Conservation (phyloP, 2,888 invertebrate species). For the Troides oblongomaculatus region DNA sequence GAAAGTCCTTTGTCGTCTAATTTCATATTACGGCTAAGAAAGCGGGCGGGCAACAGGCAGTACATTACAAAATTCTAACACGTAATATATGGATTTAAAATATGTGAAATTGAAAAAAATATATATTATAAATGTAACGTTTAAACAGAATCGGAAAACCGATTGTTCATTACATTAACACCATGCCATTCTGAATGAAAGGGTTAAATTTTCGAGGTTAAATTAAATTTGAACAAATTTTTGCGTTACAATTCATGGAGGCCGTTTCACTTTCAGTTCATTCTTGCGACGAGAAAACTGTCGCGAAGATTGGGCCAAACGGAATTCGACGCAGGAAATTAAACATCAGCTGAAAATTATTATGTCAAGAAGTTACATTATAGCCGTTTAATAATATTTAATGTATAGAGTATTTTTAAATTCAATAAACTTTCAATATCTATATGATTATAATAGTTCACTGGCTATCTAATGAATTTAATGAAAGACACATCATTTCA, state of each 20-base stretch:
- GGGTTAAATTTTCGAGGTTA: conserved; percentile 73
- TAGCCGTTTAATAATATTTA: not conserved
- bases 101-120: no score
- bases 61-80: no score
- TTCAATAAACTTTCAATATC: not conserved
- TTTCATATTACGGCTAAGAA: no score
- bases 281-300: not conserved
- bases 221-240: conserved; percentile 64
- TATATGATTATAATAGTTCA: not conserved
- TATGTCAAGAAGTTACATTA: not conserved
- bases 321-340: not conserved
- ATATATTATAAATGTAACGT: not conserved
- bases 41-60: no score
- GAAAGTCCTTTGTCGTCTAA: no score
- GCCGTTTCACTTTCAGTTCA: conserved; percentile 51
- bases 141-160: conserved; percentile 55
- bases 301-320: not conserved
- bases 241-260: conserved; percentile 61
- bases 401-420: not conserved
- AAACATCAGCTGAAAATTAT: conserved; percentile 1
- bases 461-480: not conserved
- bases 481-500: no score
- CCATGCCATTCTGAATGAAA: conserved; percentile 67
- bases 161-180: conserved; percentile 73
- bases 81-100: no score